Conservation (phyloP, 2,797 vertebrate genomes). For the Molossus alvarezi region DNA sequence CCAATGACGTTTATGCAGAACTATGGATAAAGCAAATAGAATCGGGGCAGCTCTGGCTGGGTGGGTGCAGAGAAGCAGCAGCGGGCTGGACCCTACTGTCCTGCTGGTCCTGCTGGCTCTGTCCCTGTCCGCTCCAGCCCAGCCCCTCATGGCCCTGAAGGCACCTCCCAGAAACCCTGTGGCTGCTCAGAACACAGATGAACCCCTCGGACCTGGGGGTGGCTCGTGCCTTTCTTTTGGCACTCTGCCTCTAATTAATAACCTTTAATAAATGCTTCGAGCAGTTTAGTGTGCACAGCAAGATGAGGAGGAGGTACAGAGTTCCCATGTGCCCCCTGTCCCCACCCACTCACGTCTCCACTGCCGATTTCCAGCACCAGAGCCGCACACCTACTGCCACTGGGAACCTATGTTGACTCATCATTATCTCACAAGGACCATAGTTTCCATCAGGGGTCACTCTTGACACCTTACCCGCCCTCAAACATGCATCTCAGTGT, state of each 20-base stretch:
- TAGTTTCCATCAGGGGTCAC: background rate
- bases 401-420: accelerated
- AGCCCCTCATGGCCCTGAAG: background rate
- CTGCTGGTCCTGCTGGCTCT: background rate
- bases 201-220: background rate
- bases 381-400: accelerated
- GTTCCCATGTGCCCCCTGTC: accelerated
- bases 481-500: accelerated
- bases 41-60: background rate
- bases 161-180: background rate
- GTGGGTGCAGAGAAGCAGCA: accelerated
- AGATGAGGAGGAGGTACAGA: background rate
- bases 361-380: accelerated
- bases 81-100: background rate
- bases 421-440: accelerated
- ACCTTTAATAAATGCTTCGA: background rate
- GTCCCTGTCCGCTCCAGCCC: background rate
- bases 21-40: background rate
- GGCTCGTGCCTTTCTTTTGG: background rate
- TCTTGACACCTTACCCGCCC: background rate
- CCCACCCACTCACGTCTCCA: background rate
- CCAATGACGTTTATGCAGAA: background rate
- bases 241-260: background rate
- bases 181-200: background rate
- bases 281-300: background rate